These are phyloP conservation scores for Gadopsis bispinosus DNA, from an alignment of 2,797 vertebrate species.

Conservation along the genomic window DNA sequence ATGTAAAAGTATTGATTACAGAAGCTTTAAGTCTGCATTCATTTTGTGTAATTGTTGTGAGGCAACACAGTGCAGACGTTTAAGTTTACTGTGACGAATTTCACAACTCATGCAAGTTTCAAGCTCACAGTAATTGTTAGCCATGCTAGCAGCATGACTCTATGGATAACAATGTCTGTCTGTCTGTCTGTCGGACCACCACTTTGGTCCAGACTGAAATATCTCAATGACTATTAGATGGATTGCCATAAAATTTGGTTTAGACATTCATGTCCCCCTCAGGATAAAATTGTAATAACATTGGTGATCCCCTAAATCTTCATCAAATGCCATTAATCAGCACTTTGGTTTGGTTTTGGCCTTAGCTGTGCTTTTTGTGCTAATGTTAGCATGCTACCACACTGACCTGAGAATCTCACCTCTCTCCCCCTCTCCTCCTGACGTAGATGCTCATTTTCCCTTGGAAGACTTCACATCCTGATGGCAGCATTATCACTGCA, in stretches of 20 bases:
- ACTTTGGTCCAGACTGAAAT: neutral
- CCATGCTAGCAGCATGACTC: neutral
- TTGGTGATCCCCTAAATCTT: too few relatives aligned
- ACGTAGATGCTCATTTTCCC: slow-evolving; percentile 57
- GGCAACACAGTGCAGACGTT: neutral
- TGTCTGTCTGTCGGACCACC: neutral
- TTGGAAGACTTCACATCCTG: slow-evolving; percentile 68
- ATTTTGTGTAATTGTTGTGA: neutral
- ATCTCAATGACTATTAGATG: neutral
- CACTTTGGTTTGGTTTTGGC: neutral
- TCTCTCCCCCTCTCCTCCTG: slow-evolving; percentile 27
- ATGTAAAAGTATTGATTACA: neutral
- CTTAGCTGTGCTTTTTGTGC: neutral
- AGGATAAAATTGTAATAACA: neutral
- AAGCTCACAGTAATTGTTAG: neutral
- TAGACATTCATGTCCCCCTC: neutral
- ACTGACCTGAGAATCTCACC: slow-evolving; percentile 1
- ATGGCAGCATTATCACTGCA: slow-evolving; percentile 62
- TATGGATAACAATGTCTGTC: neutral
- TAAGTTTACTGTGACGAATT: neutral
- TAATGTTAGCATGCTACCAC: neutral
- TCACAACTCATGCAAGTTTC: neutral
- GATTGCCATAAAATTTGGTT: neutral
- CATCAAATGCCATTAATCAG: neutral
- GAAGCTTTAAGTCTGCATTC: neutral